Base-by-base conservation (phyloP, 1,140 invertebrate species). In the Glomeris maerens region DNA sequence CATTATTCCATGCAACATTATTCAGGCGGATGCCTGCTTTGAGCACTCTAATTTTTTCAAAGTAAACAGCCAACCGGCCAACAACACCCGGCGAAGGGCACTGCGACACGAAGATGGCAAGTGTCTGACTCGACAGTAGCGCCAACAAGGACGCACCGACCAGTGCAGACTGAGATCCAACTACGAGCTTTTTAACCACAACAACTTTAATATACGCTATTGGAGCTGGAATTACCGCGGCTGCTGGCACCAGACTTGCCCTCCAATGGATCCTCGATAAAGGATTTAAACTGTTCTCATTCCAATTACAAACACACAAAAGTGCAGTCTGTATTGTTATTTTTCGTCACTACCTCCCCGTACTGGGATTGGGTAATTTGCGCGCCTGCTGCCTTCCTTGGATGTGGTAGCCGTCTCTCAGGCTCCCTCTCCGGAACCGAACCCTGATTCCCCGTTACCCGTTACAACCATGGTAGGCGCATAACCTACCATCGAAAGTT, bases 321-420 rank as follows among this genome's bases (percentile, higher is more conserved):
- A 74, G 78, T 80, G 78, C 77, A n/a, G n/a, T 73, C 74, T 70
- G 75, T 79, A 81, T 83, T 75, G 78, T 82, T 84, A 85, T 84
- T 84, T 84, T 79, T 86, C 76, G 78, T 85, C 81, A 84, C 74
- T 76, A 74, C 72, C 74, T 76, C 72, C 77, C 77, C 76, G 77
- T 77, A 72, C 72, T 71, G 74, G 78, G 78, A 84, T 72, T 84
- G 81, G 80, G 80, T 84, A 85, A 80, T 78, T 82, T 82, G 76
- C 79, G 80, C 78, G 79, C 80, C 79, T 84, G 80, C 81, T 84
- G 81, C 82, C 80, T 83, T 85, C 81, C 81, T 83, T 85, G 76
- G 82, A 84, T 82, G 81, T 85, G 80, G 79, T 84, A 84, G 83
- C 81, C 79, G 78, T 85, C 83, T 84, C 80, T 83, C 79, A 83